Conservation (phyloP, 2,888 invertebrate genomes). For the Byasa hedistus region DNA sequence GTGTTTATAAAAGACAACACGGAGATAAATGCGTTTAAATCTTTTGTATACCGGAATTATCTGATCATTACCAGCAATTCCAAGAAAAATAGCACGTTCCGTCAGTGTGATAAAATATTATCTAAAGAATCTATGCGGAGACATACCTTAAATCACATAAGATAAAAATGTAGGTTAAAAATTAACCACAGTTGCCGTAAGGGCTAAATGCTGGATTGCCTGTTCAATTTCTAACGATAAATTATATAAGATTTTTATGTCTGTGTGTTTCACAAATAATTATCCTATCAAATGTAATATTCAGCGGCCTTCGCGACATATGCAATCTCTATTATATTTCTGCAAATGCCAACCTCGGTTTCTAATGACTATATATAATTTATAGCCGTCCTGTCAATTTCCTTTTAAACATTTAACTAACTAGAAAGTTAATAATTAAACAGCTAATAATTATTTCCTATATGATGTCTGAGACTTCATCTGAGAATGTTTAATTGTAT, state of each 20-base stretch:
- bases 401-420: background rate
- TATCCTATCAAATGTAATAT: too few relatives aligned
- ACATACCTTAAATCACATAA: constrained; percentile 10
- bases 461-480: background rate
- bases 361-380: background rate
- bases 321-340: too few relatives aligned
- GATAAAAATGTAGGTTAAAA: constrained; percentile 11
- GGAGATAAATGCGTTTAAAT: constrained; percentile 23
- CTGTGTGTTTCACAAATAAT: too few relatives aligned
- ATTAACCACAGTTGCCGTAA: background rate
- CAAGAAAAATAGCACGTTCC: constrained; percentile 12
- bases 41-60: constrained; percentile 22
- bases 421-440: background rate
- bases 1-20: constrained; percentile 7
- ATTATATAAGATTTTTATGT: background rate
- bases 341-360: background rate
- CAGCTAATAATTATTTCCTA: background rate
- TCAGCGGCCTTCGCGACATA: too few relatives aligned
- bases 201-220: background rate
- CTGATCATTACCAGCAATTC: constrained; percentile 13
- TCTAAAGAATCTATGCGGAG: constrained; percentile 3
- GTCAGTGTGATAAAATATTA: constrained; percentile 3
- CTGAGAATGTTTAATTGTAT: background rate
- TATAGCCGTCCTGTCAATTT: background rate
- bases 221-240: background rate